phyloP scores from a whole-genome alignment of 2,113 vertebrate species.

The Riparia riparia region DNA sequence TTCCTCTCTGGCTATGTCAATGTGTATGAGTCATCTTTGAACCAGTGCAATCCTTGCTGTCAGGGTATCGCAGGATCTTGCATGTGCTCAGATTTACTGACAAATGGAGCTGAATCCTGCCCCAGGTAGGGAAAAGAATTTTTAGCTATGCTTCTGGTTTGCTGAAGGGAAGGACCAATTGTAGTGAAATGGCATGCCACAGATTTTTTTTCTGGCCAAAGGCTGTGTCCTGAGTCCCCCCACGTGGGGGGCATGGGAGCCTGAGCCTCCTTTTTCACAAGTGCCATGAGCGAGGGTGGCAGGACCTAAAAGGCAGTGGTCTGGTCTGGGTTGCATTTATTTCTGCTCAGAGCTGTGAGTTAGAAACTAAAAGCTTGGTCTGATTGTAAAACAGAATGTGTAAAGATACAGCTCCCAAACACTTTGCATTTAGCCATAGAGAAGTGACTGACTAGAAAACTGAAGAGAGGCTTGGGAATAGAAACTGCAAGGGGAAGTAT shows the following conservation, averaged over 20 bases:
- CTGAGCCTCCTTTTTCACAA: background rate
- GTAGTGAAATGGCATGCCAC: background rate
- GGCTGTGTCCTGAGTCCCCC: background rate
- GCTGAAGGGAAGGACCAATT: background rate
- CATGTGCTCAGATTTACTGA: accelerated
- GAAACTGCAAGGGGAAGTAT: background rate
- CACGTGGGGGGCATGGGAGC: accelerated
- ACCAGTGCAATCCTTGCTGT: accelerated
- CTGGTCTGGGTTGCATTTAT: background rate
- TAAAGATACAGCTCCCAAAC: background rate
- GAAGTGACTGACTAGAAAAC: background rate
- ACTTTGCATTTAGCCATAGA: background rate
- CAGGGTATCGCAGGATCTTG: background rate
- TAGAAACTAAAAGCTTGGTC: background rate
- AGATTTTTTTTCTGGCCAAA: background rate
- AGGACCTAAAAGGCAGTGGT: background rate
- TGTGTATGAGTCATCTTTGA: background rate
- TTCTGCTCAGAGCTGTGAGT: background rate
- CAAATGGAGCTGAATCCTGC: background rate
- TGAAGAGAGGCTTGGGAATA: background rate
- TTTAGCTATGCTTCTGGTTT: background rate
- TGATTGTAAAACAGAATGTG: background rate
- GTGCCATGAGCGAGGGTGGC: accelerated
- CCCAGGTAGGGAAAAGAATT: background rate
- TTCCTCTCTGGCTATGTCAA: accelerated